These are phyloP conservation scores for Murina feae DNA, from an alignment of 2,113 vertebrate species.

Conservation along the genomic window DNA sequence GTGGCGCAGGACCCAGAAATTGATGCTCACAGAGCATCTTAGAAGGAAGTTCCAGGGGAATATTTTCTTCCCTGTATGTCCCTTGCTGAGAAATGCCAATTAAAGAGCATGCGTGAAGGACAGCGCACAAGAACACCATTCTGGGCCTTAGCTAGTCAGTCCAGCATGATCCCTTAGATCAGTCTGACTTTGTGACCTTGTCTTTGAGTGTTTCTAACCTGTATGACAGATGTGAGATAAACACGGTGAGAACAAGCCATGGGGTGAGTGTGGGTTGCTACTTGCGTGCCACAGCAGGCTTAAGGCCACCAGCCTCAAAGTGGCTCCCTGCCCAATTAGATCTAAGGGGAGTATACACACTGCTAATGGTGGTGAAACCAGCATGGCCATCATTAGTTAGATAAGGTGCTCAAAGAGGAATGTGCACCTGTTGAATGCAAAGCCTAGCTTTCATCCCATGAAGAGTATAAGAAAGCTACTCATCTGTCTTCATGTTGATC, in stretches of 20 bases:
- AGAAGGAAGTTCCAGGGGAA: background rate
- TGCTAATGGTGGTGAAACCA: slow-evolving; percentile 55
- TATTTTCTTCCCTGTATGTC: background rate
- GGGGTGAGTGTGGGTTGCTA: slow-evolving; percentile 55
- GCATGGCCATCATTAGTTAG: slow-evolving; percentile 62
- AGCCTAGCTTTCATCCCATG: background rate
- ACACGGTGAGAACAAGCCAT: slow-evolving; percentile 51
- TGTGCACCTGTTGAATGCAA: background rate
- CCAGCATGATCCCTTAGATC: slow-evolving; percentile 48
- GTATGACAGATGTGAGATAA: slow-evolving; percentile 69
- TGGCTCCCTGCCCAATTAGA: slow-evolving; percentile 57
- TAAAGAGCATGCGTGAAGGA: slow-evolving; percentile 49
- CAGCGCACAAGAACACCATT: slow-evolving; percentile 49
- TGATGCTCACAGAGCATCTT: slow-evolving; percentile 42
- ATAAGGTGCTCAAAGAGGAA: slow-evolving; percentile 9
- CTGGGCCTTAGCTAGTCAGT: slow-evolving; percentile 54
- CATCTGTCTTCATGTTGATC: background rate
- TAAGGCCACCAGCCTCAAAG: slow-evolving; percentile 43
- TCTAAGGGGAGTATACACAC: slow-evolving; percentile 29
- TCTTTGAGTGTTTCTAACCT: slow-evolving; percentile 67
- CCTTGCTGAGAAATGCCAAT: slow-evolving; percentile 54
- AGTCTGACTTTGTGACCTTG: slow-evolving; percentile 62
- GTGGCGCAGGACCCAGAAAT: background rate
- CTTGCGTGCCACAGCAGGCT: slow-evolving; percentile 70
- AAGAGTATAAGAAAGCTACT: background rate